Base-by-base conservation (phyloP, 1,140 invertebrate genomes). In the Streblospio benedicti region DNA sequence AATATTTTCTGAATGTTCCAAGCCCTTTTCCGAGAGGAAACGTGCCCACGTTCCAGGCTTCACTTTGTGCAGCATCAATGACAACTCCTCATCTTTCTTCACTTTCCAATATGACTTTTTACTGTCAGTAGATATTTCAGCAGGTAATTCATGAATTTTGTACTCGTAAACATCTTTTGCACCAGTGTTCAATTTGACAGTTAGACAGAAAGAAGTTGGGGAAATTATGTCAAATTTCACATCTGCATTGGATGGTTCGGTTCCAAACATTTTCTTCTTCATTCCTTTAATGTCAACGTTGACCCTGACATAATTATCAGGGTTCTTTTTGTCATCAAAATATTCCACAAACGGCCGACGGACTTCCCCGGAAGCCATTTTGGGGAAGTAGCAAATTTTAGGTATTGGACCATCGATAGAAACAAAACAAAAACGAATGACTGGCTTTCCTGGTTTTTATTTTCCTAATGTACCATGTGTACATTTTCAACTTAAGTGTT, bases 61-160 rank as follows among this genome's bases (percentile, higher is more conserved):
- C n/a, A 28, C 16, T 28, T 47, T 47, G 45, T 47, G 45, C 16
- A 47, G 16, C 45, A 0, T 47, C 4, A 47, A 28, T 18, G 30
- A 23, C 45, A 47, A 23, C n/a, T 47, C 45, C 12, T 28, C 45
- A 47, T 47, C 45, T 14, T 47, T 47, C 0, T 27, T 12, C 45
- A 27, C 6, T 16, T 2, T 12, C 45, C 30, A 27, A 12, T 47
- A 47, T 27, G 45, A 47, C 25, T 28, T 47, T 47, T 23, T 27
- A 32, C 27, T 23, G 14, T 32, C 51, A 5, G 51, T 53, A 0
- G 9, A 20, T 3, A 53, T 53, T 53, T 27, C 25, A 28, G 28
- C 51, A 53, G 51, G 51, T 3, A 53, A 32, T 53, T 53, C 27
- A 14, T 53, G 28, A 18, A 53, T n/a, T n/a, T n/a, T n/a, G n/a